A percentile compares a stretch with the other conserved stretches of the same genome.
Conservation (phyloP, 2,888 invertebrate genomes). For the Biston stratarius region DNA sequence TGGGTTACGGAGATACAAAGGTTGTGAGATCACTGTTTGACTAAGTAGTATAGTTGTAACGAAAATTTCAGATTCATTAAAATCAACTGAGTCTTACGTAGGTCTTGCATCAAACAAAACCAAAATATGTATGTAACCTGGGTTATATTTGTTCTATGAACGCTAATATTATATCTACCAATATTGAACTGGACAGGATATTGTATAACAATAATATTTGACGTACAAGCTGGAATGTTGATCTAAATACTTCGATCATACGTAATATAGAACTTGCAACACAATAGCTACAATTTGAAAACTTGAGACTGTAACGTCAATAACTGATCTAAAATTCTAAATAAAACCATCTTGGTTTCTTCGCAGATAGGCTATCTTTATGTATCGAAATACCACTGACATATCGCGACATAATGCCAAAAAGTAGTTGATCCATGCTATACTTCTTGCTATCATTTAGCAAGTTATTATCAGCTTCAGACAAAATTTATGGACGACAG, state of each 20-base stretch:
- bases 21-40: no score
- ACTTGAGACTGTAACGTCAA: not conserved
- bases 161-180: conserved; percentile 1
- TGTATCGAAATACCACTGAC: no score
- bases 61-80: no score
- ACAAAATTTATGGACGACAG: no score
- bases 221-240: not conserved
- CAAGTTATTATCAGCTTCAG: not conserved
- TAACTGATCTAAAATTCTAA: no score
- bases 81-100: not conserved
- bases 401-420: no score
- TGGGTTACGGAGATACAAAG: no score
- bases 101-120: not conserved
- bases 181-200: conserved; percentile 14
- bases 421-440: not conserved
- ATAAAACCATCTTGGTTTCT: no score
- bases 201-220: conserved; percentile 15
- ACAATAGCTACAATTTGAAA: not conserved
- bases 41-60: no score
- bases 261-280: not conserved
- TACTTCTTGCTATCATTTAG: not conserved
- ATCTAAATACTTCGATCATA: conserved; percentile 6
- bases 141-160: conserved; percentile 19
- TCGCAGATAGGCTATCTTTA: no score
- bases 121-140: not conserved